Conservation (phyloP, 2,797 vertebrate species). For the Aeoliscus strigatus region DNA sequence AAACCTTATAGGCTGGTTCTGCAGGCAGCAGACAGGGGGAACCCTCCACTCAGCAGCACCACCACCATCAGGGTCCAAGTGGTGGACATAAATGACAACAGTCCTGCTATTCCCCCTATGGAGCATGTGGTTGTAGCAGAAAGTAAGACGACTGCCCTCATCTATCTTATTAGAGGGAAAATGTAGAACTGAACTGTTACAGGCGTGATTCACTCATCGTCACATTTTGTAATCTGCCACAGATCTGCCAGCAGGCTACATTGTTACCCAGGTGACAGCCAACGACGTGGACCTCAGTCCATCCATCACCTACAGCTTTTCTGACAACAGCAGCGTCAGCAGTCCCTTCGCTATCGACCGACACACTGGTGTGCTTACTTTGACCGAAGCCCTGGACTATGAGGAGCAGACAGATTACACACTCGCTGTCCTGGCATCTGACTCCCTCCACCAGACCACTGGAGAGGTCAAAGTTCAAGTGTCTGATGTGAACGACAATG, state of each 20-base stretch:
- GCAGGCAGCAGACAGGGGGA: conserved; percentile 85
- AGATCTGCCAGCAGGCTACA: conserved; percentile 82
- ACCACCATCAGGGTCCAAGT: conserved; percentile 79
- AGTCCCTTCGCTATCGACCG: conserved; percentile 79
- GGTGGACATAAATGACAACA: conserved; percentile 89
- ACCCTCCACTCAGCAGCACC: conserved; percentile 79
- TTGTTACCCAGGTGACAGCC: conserved; percentile 78
- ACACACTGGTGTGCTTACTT: conserved; percentile 76
- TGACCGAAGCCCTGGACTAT: conserved; percentile 79
- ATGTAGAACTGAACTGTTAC: too few species aligned
- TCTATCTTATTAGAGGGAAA: not conserved
- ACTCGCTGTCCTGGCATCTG: conserved; percentile 77
- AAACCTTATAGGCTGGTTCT: conserved; percentile 77
- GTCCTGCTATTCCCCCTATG: conserved; percentile 76
- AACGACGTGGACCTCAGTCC: conserved; percentile 83
- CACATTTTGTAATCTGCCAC: conserved; percentile 36
- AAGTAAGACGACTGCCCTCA: conserved; percentile 73
- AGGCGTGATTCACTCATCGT: not conserved
- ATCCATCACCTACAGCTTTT: conserved; percentile 80
- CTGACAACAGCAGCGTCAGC: conserved; percentile 61
- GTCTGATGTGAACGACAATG: too few species aligned
- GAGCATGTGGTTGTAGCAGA: conserved; percentile 80
- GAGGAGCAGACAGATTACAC: conserved; percentile 75
- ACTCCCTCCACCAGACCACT: conserved; percentile 79
- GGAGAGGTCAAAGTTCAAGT: conserved; percentile 76